Evolutionary conservation across 2,113 vertebrate genomes (phyloP).

Genomic region (Prunella himalayana): DNA sequence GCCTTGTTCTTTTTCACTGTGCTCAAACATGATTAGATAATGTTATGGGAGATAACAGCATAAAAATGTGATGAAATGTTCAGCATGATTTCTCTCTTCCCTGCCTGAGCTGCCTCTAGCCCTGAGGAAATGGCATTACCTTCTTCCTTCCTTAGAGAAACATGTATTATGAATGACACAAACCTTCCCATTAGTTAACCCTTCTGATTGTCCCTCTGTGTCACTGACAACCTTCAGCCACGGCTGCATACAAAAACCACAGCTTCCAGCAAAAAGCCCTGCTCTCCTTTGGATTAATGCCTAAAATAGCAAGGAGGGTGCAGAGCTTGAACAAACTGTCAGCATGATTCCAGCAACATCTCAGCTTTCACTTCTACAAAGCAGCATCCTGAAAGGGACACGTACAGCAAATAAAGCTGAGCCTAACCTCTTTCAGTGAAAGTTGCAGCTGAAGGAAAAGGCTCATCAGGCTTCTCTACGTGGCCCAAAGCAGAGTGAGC

Average conservation of each 20-base stretch:
- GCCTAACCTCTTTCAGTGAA: not conserved
- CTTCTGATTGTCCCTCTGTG: not conserved
- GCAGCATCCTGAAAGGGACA: not conserved
- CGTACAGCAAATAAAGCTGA: not conserved
- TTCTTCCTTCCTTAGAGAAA: not conserved
- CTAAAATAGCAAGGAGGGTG: conserved; percentile 24
- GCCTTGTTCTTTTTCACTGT: not conserved
- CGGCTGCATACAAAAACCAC: not conserved
- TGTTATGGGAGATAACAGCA: conserved; percentile 7
- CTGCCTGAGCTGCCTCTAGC: not conserved
- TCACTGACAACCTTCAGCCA: not conserved
- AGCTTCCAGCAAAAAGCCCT: conserved; percentile 12
- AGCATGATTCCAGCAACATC: not conserved
- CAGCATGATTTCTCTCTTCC: conserved; percentile 18
- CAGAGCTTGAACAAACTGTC: conserved; percentile 15
- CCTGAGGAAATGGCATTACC: not conserved
- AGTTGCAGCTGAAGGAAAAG: not conserved
- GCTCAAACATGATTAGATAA: conserved; percentile 1
- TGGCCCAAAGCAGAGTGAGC: not conserved
- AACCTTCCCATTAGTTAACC: conserved; percentile 29
- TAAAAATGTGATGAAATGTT: conserved; percentile 17
- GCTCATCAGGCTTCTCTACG: not conserved
- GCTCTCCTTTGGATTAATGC: not conserved
- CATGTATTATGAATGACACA: not conserved
- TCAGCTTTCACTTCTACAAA: not conserved